These are phyloP conservation scores for Carassius gibelio DNA, from an alignment of 2,113 vertebrate species.

Conservation along the genomic window DNA sequence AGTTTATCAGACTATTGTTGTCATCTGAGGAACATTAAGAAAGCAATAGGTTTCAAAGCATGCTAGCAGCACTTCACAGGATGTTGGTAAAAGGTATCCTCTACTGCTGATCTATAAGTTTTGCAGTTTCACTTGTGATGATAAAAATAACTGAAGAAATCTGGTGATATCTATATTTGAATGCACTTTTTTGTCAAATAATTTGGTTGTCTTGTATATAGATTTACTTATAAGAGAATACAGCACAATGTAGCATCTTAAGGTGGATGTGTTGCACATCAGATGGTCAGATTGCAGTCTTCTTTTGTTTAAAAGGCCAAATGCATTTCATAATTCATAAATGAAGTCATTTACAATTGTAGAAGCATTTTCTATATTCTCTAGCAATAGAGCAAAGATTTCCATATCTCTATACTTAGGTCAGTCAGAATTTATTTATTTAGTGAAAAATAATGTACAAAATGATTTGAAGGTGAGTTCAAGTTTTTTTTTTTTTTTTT, in stretches of 20 bases:
- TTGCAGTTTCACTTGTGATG: neutral
- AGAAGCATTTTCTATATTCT: neutral
- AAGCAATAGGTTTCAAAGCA: conserved; percentile 21
- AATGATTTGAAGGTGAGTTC: too few relatives aligned
- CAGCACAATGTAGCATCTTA: too few relatives aligned
- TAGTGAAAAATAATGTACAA: too few relatives aligned
- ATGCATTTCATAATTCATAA: neutral
- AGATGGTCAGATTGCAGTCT: too few relatives aligned
- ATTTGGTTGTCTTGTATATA: neutral
- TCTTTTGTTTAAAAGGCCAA: neutral
- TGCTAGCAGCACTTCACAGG: conserved; percentile 2
- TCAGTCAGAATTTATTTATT: too few relatives aligned
- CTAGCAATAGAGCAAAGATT: neutral
- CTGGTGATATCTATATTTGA: neutral
- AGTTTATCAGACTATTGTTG: conserved; percentile 23
- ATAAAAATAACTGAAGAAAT: neutral
- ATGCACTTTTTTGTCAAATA: neutral
- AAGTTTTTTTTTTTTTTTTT: too few relatives aligned
- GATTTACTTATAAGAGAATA: neutral
- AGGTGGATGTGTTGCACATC: neutral
- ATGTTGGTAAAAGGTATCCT: neutral
- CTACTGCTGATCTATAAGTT: neutral
- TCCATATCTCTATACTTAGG: too few relatives aligned
- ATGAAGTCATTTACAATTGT: too few relatives aligned
- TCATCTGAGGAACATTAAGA: conserved; percentile 19